phyloP scores from a whole-genome alignment of 2,888 invertebrate species.

The Acanthosoma haemorrhoidale region DNA sequence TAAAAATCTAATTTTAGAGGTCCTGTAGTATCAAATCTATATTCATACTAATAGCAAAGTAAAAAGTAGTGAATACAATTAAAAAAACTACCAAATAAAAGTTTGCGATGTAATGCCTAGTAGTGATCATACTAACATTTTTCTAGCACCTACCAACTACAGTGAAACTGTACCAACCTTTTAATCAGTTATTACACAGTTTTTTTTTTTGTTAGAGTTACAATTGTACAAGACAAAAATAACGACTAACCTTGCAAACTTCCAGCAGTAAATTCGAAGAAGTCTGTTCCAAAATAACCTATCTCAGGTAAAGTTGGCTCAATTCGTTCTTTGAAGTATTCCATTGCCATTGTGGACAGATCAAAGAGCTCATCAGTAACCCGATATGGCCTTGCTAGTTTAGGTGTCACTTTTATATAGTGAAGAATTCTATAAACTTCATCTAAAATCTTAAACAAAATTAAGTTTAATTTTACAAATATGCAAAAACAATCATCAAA shows the following conservation, averaged over 20 bases:
- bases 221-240: background rate
- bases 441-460: constrained; percentile 70
- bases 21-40: too few relatives aligned
- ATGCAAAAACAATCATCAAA: too few relatives aligned
- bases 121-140: too few relatives aligned
- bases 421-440: constrained; percentile 82
- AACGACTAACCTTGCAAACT: constrained; percentile 30
- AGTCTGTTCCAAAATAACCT: constrained; percentile 79
- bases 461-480: too few relatives aligned
- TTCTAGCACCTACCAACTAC: too few relatives aligned
- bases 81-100: too few relatives aligned
- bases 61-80: too few relatives aligned
- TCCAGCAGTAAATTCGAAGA: constrained; percentile 61
- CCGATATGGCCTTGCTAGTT: constrained; percentile 80
- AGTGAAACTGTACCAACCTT: background rate
- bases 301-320: constrained; percentile 85
- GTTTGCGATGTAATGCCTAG: too few relatives aligned
- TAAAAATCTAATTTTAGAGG: too few relatives aligned
- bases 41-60: too few relatives aligned
- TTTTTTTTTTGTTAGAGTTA: background rate
- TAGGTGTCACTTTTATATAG: constrained; percentile 75
- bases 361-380: constrained; percentile 92
- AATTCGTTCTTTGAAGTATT: constrained; percentile 91
- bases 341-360: constrained; percentile 95
- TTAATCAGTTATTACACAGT: background rate